phyloP scores from a whole-genome alignment of 2,888 invertebrate species.

The Frankliniella intonsa region DNA sequence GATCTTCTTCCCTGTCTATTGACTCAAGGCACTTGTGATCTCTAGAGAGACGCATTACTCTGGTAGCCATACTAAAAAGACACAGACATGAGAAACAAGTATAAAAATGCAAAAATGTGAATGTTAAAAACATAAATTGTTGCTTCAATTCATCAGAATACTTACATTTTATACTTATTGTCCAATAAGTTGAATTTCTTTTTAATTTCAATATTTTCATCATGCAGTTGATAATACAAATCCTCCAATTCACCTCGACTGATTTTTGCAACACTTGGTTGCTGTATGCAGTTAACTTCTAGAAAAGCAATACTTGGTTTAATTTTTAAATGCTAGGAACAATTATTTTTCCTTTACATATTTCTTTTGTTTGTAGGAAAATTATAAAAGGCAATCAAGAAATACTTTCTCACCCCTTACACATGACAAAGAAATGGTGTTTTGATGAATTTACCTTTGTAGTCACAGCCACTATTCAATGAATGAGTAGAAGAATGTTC shows the following conservation, averaged over 20 bases:
- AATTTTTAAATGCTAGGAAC: not conserved
- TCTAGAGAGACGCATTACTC: not conserved
- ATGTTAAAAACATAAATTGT: not conserved
- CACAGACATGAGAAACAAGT: not conserved
- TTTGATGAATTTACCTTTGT: not conserved
- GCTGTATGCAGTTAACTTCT: not conserved
- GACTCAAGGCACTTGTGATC: constrained; percentile 5
- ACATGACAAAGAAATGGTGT: not conserved
- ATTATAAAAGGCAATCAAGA: not conserved
- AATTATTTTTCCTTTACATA: not conserved
- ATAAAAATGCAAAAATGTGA: not conserved
- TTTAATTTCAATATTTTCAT: constrained; percentile 7
- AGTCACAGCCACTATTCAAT: constrained; percentile 7
- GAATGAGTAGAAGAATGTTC: not conserved
- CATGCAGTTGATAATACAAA: constrained; percentile 14
- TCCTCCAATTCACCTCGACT: constrained; percentile 6
- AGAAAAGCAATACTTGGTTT: not conserved
- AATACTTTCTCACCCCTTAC: not conserved
- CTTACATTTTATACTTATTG: not conserved
- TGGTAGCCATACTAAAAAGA: not conserved
- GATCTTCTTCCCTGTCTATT: not conserved
- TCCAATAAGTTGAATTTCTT: not conserved
- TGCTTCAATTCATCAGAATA: not conserved
- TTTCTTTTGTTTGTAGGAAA: not conserved
- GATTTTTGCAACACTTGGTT: not conserved